These are phyloP conservation scores for Himantopus leucocephalus DNA, from an alignment of 2,113 vertebrate species.

Conservation along the genomic window DNA sequence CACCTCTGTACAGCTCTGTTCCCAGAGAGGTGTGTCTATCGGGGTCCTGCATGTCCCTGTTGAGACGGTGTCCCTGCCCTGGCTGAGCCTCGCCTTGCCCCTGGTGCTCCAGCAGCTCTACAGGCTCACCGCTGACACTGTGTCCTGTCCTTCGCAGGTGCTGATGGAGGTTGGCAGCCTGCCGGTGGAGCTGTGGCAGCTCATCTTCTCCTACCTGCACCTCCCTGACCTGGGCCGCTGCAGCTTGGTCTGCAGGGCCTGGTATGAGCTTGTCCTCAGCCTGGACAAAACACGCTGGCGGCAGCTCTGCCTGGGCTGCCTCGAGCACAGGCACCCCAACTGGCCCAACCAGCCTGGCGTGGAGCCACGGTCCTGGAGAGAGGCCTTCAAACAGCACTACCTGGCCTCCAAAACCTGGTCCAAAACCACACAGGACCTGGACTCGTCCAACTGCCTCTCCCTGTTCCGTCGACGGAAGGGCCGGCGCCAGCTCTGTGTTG, in stretches of 20 bases:
- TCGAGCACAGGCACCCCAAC: conserved; percentile 85
- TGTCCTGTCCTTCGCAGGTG: background rate
- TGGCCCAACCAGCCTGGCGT: conserved; percentile 83
- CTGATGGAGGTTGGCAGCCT: conserved; percentile 81
- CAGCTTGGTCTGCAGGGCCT: conserved; percentile 86
- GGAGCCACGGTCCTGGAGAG: conserved; percentile 84
- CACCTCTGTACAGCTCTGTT: background rate
- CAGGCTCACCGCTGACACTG: background rate
- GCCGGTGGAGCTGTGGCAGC: conserved; percentile 84
- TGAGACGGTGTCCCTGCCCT: accelerated
- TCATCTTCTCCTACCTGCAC: conserved; percentile 84
- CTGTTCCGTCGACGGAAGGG: conserved; percentile 83
- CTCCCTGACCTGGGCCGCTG: conserved; percentile 87
- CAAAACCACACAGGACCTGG: conserved; percentile 77
- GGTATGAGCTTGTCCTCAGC: conserved; percentile 85
- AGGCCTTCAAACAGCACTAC: conserved; percentile 84
- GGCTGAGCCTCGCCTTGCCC: no score
- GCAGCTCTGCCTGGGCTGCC: conserved; percentile 84
- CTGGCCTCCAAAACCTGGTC: conserved; percentile 85
- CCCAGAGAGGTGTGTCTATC: accelerated
- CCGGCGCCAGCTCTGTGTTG: conserved; percentile 76
- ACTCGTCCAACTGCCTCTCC: conserved; percentile 82
- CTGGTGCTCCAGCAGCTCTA: accelerated
- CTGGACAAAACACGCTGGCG: conserved; percentile 90
- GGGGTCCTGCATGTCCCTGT: accelerated